Evolutionary conservation across 2,888 invertebrate species (phyloP).

Genomic region (Tenthredo distinguenda): DNA sequence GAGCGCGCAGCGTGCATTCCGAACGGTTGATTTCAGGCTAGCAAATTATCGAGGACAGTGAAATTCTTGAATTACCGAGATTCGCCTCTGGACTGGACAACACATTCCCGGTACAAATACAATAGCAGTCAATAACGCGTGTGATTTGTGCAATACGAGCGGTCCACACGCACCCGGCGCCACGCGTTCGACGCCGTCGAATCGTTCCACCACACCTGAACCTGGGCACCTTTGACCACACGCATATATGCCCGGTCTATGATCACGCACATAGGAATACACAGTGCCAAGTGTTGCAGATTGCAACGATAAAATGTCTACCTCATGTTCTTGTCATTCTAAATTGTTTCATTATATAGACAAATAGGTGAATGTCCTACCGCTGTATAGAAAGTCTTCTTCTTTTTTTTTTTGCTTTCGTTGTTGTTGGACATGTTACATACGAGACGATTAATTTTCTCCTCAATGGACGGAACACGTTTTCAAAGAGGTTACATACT

Average conservation of each 20-base stretch:
- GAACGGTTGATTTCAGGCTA: slow-evolving; percentile 31
- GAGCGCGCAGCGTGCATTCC: slow-evolving; percentile 32
- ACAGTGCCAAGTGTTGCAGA: slow-evolving; percentile 42
- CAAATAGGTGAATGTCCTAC: background rate
- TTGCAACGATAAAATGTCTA: slow-evolving; percentile 49
- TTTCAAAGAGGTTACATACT: background rate
- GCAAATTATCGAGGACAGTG: slow-evolving; percentile 48
- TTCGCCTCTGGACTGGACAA: slow-evolving; percentile 31
- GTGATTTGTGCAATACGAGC: slow-evolving; percentile 75
- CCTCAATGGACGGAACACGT: slow-evolving; percentile 8
- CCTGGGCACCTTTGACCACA: slow-evolving; percentile 59
- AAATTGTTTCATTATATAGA: slow-evolving; percentile 26
- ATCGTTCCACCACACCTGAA: slow-evolving; percentile 66
- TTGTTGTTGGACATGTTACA: background rate
- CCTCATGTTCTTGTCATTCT: slow-evolving; percentile 46
- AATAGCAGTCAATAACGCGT: slow-evolving; percentile 76
- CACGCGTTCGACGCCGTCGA: slow-evolving; percentile 72
- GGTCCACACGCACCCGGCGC: slow-evolving; percentile 74
- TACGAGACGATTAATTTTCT: background rate
- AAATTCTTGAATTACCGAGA: slow-evolving; percentile 47
- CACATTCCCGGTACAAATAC: slow-evolving; percentile 64
- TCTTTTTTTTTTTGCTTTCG: background rate
- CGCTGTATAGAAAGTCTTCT: background rate
- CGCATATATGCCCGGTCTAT: background rate
- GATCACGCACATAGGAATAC: slow-evolving; percentile 3